Percentiles rank a stretch among this genome's conserved stretches.
These are phyloP conservation scores for Sorex maritimensis DNA, from an alignment of 2,797 vertebrate genomes.

Conservation along the genomic window DNA sequence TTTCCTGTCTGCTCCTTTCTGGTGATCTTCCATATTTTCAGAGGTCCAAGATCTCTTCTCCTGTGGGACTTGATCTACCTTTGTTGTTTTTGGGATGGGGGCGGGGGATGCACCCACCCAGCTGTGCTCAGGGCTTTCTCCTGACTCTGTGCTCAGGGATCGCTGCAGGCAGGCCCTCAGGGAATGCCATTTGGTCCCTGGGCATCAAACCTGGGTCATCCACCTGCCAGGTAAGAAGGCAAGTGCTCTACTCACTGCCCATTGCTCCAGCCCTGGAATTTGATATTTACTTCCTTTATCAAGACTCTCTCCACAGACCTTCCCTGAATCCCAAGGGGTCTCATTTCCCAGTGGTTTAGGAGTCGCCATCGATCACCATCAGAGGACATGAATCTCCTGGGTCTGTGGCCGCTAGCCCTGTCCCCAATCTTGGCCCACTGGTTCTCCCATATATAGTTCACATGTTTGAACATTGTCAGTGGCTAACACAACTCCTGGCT, in stretches of 20 bases:
- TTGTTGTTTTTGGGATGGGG: too few relatives aligned
- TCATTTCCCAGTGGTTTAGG: neutral
- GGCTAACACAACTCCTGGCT: neutral
- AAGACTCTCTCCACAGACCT: neutral
- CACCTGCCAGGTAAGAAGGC: too few relatives aligned
- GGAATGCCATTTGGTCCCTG: too few relatives aligned
- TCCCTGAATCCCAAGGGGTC: neutral
- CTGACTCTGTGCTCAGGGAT: too few relatives aligned
- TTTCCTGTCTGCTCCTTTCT: neutral
- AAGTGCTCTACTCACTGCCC: too few relatives aligned
- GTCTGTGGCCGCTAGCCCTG: neutral
- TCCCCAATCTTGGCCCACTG: neutral
- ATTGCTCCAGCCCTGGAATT: neutral
- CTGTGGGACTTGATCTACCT: neutral
- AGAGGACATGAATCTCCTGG: neutral
- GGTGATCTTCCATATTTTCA: neutral
- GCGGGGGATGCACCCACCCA: too few relatives aligned
- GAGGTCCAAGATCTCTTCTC: neutral
- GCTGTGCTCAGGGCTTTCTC: too few relatives aligned
- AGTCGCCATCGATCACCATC: neutral
- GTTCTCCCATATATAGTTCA: neutral
- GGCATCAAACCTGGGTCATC: too few relatives aligned
- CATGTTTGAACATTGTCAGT: neutral
- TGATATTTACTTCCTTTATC: conserved; percentile 12
- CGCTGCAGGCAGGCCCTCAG: too few relatives aligned